A percentile compares a stretch with the other conserved stretches of the same genome.
phyloP scores from a whole-genome alignment of 1,140 invertebrate species.

The Oreohelix idahoensis region DNA sequence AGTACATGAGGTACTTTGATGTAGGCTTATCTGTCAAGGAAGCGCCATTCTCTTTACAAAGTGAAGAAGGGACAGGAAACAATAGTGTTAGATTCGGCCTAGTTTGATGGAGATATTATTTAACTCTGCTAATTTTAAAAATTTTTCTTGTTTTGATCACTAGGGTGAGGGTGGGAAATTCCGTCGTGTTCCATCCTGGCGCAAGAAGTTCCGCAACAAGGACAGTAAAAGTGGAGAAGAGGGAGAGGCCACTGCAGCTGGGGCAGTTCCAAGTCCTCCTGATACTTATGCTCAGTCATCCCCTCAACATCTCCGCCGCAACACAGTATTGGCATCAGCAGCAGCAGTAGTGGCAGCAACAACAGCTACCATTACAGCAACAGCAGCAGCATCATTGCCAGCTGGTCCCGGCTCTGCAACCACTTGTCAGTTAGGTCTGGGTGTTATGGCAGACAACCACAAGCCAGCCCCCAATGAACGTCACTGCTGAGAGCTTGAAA shows the following conservation, averaged over 20 bases:
- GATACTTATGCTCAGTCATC: slow-evolving; percentile 33
- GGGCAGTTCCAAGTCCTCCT: slow-evolving; percentile 36
- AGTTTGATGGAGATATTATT: too few relatives aligned
- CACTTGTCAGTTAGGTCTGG: background rate
- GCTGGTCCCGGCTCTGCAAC: slow-evolving; percentile 1
- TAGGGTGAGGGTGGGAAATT: slow-evolving; percentile 69
- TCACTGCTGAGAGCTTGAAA: slow-evolving; percentile 5
- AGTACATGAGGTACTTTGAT: too few relatives aligned
- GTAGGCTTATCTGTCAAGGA: too few relatives aligned
- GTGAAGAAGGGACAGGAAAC: too few relatives aligned
- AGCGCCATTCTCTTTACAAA: too few relatives aligned
- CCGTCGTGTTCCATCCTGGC: slow-evolving; percentile 69
- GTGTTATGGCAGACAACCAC: background rate
- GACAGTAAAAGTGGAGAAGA: slow-evolving; percentile 62
- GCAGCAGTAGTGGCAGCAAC: slow-evolving; percentile 11
- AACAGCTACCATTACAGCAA: background rate
- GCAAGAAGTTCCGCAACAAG: slow-evolving; percentile 69
- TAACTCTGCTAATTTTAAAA: too few relatives aligned
- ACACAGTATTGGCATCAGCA: slow-evolving; percentile 34
- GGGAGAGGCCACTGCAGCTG: slow-evolving; percentile 45
- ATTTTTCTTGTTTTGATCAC: too few relatives aligned
- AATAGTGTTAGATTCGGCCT: too few relatives aligned
- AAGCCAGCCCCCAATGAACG: slow-evolving; percentile 21
- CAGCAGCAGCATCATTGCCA: background rate
- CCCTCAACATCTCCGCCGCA: slow-evolving; percentile 47